A percentile compares a stretch with the other conserved stretches of the same genome.
Conservation (phyloP, 2,888 invertebrate genomes). For the Chloroclysta siterata region DNA sequence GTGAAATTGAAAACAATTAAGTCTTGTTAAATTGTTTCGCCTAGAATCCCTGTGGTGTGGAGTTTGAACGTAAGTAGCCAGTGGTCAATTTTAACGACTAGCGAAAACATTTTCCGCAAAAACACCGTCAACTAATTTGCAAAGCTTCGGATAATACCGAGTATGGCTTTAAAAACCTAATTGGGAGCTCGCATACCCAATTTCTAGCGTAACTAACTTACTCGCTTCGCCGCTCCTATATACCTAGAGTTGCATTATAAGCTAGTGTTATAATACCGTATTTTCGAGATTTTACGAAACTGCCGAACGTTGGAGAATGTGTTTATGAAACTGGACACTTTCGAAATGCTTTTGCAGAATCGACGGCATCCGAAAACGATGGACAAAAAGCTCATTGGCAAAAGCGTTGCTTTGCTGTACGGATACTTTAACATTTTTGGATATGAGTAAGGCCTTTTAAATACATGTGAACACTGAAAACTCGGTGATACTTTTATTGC, state of each 20-base stretch:
- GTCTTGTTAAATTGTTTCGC: not conserved
- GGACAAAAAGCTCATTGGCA: not conserved
- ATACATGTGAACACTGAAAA: no score
- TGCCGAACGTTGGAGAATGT: conserved; percentile 3
- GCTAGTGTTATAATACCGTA: conserved; percentile 23
- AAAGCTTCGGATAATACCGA: conserved; percentile 32
- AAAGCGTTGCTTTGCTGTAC: not conserved
- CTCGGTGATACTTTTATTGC: no score
- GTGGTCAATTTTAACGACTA: not conserved
- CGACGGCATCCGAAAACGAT: not conserved
- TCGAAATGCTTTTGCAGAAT: conserved; percentile 6
- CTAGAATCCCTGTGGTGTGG: not conserved
- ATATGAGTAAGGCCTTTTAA: not conserved
- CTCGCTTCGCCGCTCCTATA: conserved; percentile 21
- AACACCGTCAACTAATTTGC: conserved; percentile 24
- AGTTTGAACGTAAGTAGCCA: not conserved
- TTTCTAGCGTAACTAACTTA: conserved; percentile 36
- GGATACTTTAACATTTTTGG: not conserved
- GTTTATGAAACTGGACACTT: conserved; percentile 9
- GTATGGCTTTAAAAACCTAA: conserved; percentile 35
- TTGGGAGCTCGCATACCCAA: conserved; percentile 33
- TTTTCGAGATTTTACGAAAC: conserved; percentile 22
- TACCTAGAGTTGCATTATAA: conserved; percentile 20
- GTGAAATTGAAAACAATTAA: not conserved
- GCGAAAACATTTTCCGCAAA: conserved; percentile 27